Conservation (phyloP, 2,797 vertebrate genomes). For the Tragopan temminckii region DNA sequence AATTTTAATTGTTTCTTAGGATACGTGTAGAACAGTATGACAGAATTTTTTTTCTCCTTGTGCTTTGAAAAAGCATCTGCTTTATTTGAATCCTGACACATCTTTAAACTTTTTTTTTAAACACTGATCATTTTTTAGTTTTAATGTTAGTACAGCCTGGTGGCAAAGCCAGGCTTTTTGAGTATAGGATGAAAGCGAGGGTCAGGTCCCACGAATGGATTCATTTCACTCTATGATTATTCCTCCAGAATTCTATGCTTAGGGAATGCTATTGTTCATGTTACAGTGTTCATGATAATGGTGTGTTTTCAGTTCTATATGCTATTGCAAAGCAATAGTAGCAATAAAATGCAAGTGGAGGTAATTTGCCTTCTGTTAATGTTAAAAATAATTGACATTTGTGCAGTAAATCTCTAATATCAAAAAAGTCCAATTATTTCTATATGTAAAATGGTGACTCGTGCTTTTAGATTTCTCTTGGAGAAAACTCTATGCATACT, state of each 20-base stretch:
- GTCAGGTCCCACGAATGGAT: not conserved
- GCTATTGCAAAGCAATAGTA: not conserved
- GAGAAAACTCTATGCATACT: not conserved
- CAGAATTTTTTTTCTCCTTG: not conserved
- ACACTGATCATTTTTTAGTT: not conserved
- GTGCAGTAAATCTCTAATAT: not conserved
- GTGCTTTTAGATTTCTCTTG: conserved; percentile 8
- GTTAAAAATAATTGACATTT: conserved; percentile 21
- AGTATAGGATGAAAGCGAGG: not conserved
- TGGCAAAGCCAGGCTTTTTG: conserved; percentile 5
- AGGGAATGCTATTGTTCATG: not conserved
- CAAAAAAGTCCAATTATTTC: not conserved
- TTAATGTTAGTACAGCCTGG: not conserved
- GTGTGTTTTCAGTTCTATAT: not conserved
- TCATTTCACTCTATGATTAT: not conserved
- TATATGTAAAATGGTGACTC: not conserved
- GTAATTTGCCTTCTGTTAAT: not conserved
- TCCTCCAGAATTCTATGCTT: not conserved
- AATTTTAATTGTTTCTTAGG: conserved; percentile 52
- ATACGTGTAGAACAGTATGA: not conserved
- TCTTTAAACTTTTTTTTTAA: not conserved
- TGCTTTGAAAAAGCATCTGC: not conserved
- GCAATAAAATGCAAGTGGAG: conserved; percentile 15
- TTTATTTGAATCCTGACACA: conserved; percentile 6
- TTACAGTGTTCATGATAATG: not conserved